phyloP scores from a whole-genome alignment of 2,113 vertebrate species.

The Cisticola juncidis region DNA sequence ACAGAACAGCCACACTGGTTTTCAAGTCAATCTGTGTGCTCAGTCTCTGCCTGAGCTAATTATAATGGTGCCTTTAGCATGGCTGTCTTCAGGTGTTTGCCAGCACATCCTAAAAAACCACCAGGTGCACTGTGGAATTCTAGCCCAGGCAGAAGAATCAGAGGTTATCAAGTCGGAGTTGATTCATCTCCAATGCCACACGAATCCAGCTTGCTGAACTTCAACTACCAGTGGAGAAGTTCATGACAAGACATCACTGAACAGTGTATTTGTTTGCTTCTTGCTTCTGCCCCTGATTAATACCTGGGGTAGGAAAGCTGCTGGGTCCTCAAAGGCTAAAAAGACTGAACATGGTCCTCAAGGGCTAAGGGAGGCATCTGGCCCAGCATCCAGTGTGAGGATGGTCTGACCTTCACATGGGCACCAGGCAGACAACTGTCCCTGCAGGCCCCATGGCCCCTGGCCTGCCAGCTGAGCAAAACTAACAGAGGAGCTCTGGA shows the following conservation, averaged over 20 bases:
- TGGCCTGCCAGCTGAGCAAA: background rate
- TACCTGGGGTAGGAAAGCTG: background rate
- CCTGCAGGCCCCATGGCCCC: background rate
- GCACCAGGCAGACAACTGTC: background rate
- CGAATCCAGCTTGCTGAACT: background rate
- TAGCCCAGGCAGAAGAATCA: background rate
- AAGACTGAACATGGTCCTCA: background rate
- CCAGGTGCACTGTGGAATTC: background rate
- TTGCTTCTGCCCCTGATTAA: background rate
- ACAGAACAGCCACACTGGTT: background rate
- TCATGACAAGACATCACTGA: background rate
- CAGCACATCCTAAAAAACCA: slow-evolving; percentile 24
- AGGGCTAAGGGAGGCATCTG: background rate
- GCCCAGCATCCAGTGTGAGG: background rate
- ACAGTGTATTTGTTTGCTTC: background rate
- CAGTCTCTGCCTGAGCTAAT: slow-evolving; percentile 15
- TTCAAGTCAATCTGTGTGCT: slow-evolving; percentile 12
- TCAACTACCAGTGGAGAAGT: background rate
- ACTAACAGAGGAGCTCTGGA: background rate
- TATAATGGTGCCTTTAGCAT: background rate
- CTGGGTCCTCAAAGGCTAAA: background rate
- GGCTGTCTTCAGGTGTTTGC: slow-evolving; percentile 2
- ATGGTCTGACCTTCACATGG: background rate
- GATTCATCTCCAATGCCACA: background rate
- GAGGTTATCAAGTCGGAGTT: background rate